A percentile compares a stretch with the other conserved stretches of the same genome.
Evolutionary conservation across 2,888 invertebrate genomes (phyloP).

Genomic region (Andricus quercusramuli): DNA sequence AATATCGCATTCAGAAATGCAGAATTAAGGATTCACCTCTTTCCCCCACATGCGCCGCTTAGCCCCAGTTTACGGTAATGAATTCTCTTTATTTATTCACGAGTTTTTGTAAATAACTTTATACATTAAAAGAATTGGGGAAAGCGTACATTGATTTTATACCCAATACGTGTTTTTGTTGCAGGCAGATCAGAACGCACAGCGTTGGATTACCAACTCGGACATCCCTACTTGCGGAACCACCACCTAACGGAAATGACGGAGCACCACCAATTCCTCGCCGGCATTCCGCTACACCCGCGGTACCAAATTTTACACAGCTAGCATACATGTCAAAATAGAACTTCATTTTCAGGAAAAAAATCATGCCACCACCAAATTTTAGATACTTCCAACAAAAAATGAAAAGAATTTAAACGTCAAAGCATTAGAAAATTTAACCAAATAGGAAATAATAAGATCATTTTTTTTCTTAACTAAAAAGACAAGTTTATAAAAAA

Average conservation of each 20-base stretch:
- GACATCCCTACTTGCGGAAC: conserved; percentile 68
- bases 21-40: too few species aligned
- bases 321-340: conserved; percentile 27
- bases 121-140: not conserved
- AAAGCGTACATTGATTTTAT: conserved; percentile 22
- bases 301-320: conserved; percentile 62
- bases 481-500: not conserved
- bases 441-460: too few species aligned
- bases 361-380: not conserved
- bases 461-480: too few species aligned
- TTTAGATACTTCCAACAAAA: too few species aligned
- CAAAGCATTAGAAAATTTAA: too few species aligned
- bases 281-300: conserved; percentile 73
- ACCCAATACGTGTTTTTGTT: conserved; percentile 45
- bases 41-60: too few species aligned
- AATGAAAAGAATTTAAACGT: too few species aligned
- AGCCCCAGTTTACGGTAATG: too few species aligned
- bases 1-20: too few species aligned
- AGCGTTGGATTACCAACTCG: conserved; percentile 72
- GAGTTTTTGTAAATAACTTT: too few species aligned
- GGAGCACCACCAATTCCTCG: conserved; percentile 72
- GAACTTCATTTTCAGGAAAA: not conserved
- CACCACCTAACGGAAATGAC: conserved; percentile 63
- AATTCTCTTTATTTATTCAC: too few species aligned
- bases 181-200: conserved; percentile 72